Percentiles rank a stretch among this genome's conserved stretches.
Conservation (phyloP, 2,888 invertebrate genomes). For the Plebejus anna region DNA sequence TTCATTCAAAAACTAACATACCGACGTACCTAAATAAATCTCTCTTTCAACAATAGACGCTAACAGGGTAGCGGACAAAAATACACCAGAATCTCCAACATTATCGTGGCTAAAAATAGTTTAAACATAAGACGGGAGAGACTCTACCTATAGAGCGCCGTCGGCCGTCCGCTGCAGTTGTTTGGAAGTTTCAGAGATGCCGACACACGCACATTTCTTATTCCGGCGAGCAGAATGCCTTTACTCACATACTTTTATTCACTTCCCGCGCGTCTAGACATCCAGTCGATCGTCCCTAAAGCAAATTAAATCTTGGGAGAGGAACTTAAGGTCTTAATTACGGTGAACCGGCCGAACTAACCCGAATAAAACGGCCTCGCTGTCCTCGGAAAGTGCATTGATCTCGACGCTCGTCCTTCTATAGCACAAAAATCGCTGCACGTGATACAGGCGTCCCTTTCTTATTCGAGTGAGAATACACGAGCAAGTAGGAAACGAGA, state of each 20-base stretch:
- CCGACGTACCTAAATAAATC: constrained; percentile 38
- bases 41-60: constrained; percentile 39
- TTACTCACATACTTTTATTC: constrained; percentile 60
- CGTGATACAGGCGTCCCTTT: constrained; percentile 67
- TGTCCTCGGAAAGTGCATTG: constrained; percentile 79
- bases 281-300: constrained; percentile 32
- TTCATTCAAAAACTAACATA: constrained; percentile 32
- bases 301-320: constrained; percentile 58
- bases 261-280: constrained; percentile 73
- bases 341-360: constrained; percentile 49
- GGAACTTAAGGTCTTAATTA: constrained; percentile 57
- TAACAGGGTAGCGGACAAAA: constrained; percentile 35
- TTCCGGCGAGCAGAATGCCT: constrained; percentile 55
- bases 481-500: constrained; percentile 63
- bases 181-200: constrained; percentile 37
- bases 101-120: constrained; percentile 39
- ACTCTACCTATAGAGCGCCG: constrained; percentile 12
- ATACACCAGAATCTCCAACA: constrained; percentile 40
- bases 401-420: constrained; percentile 76
- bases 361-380: constrained; percentile 71
- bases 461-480: constrained; percentile 47
- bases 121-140: constrained; percentile 38
- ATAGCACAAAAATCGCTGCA: constrained; percentile 75
- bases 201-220: constrained; percentile 46
- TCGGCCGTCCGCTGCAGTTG: constrained; percentile 31